Base-by-base conservation (phyloP, 2,888 invertebrate genomes). In the Encarsia formosa region DNA sequence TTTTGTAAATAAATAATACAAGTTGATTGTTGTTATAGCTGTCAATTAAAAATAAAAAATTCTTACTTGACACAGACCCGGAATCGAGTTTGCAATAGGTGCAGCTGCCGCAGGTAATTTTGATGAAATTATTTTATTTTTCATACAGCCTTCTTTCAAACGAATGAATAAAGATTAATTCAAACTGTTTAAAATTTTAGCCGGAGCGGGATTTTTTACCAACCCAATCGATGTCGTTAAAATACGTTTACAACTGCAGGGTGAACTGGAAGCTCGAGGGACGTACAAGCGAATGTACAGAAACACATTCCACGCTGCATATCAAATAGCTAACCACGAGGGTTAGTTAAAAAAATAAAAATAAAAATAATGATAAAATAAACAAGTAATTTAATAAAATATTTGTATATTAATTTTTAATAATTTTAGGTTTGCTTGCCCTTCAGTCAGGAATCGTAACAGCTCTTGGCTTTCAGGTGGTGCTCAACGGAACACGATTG, bases 181-280 rank as follows among this genome's bases (percentile, higher is more conserved):
- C n/a, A n/a, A n/a, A n/a, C n/a, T n/a, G n/a, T n/a, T n/a, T n/a
- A n/a, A n/a, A n/a, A n/a, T n/a, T n/a, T n/a, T n/a, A n/a, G n/a
- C 87, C 67, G 85, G 88, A 24, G 92, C 93, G 0, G 88, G 90
- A 5, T 67, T 90, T 37, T 87, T 93, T 67, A 91, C 92, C 1
- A 95, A 95, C 71, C 94, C 94, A 1, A 80, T 93, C 61, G 94
- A 94, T 68, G 92, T 94, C 2, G 75, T 93, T 13, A 95, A 95
- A 75, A 92, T 89, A 1, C 80, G 94, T n/a, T 82, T 94, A 64
- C 95, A 95, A 69, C 77, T 95, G n/a, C 94, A 95, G 69, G 90
- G 90, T 0, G 90, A 94, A 74, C 70, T 94, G 22, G 81, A 81
- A 54, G 82, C 84, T 0, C 80, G 80, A 35, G 91, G 91, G 0